Base-by-base conservation (phyloP, 2,888 invertebrate genomes). In the Papilio demoleus region DNA sequence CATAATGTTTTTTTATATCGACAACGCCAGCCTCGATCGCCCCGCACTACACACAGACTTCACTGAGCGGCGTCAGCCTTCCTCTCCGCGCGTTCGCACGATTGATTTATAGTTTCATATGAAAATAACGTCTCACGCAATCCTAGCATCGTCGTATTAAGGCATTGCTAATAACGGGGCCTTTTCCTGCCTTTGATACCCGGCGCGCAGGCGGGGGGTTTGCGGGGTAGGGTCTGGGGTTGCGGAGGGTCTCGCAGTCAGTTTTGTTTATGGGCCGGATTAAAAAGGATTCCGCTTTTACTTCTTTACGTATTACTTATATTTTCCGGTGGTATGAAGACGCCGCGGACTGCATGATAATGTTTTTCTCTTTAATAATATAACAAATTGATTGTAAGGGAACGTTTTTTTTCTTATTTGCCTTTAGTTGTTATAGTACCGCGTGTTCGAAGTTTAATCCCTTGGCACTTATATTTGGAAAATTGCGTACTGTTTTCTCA, bases 221-320 rank as follows among this genome's bases (percentile, higher is more conserved):
- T n/a, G n/a, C 60, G 9, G 1, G 4, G 31, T n/a, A 9, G 11
- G 12, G 47, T 19, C 9, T 11, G 11, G 22, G 11, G 22, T 19
- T 75, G 22, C 4, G 22, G 22, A n/a, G n/a, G n/a, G n/a, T n/a
- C n/a, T n/a, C 11, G 73, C 71, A 73, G 74, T 14, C 42, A 78
- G 76, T 81, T 87, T 87, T 88, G 86, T 87, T 88, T 88, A 87
- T 81, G 77, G 77, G 74, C 67, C 80, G 81, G 84, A 85, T 88
- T 85, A 84, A 86, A 84, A 80, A 78, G 81, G 80, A 77, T 79
- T 77, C 77, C 79, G 78, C 78, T 76, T 79, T 76, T 77, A 78
- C 76, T 76, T 59, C 59, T 59, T 68, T 68, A 40, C 17, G 64
- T 68, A 70, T 65, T 65, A 65, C 59, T 70, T 71, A 70, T 71